Evolutionary conservation across 2,888 invertebrate genomes (phyloP).

Genomic region (Scaptomyza tumidula): DNA sequence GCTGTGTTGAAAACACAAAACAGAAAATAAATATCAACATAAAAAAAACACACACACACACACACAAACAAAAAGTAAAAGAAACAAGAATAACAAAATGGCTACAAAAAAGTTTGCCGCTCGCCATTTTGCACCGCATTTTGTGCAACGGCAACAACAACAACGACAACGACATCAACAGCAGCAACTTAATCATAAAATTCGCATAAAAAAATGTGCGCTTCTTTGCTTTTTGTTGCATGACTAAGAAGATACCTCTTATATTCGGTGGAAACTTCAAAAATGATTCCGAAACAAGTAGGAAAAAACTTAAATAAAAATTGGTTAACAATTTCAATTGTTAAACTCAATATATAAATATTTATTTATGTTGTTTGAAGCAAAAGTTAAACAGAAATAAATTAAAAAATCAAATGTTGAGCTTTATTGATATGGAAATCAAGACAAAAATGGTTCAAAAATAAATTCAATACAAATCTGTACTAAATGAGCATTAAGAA

Average conservation of each 20-base stretch:
- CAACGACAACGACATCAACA: too few relatives aligned
- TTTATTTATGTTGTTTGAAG: too few relatives aligned
- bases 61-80: conserved; percentile 29
- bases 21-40: conserved; percentile 21
- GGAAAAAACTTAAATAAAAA: too few relatives aligned
- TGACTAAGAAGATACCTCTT: conserved; percentile 2
- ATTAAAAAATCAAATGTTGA: too few relatives aligned
- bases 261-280: too few relatives aligned
- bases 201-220: conserved; percentile 30
- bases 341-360: too few relatives aligned
- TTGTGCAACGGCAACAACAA: conserved; percentile 29
- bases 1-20: conserved; percentile 37
- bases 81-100: conserved; percentile 21
- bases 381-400: too few relatives aligned
- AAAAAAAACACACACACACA: conserved; percentile 3
- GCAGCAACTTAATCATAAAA: conserved; percentile 48
- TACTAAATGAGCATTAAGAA: not conserved
- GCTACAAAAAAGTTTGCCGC: conserved; percentile 43
- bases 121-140: conserved; percentile 51
- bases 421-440: too few relatives aligned
- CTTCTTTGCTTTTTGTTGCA: not conserved
- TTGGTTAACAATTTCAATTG: too few relatives aligned
- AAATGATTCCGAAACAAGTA: too few relatives aligned
- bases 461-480: not conserved
- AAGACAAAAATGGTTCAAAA: too few relatives aligned